Evolutionary conservation across 2,113 vertebrate species (phyloP).

Genomic region (Gopherus flavomarginatus): DNA sequence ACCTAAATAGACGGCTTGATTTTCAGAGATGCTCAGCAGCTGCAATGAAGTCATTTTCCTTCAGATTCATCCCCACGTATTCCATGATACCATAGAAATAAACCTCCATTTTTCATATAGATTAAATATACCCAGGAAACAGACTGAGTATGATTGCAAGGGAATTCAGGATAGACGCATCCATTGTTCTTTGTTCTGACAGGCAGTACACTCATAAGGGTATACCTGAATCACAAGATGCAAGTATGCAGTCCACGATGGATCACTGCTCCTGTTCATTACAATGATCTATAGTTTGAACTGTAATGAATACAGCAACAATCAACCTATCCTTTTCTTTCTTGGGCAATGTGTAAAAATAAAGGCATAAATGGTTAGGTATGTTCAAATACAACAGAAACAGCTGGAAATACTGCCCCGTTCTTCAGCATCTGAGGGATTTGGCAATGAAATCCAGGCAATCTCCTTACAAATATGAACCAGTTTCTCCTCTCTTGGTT

Average conservation of each 20-base stretch:
- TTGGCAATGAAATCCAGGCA: slow-evolving; percentile 12
- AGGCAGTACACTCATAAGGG: neutral
- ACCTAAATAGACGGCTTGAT: slow-evolving; percentile 15
- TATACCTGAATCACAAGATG: neutral
- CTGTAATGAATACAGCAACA: neutral
- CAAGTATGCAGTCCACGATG: neutral
- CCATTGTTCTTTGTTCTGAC: accelerated
- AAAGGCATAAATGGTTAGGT: neutral
- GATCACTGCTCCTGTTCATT: neutral
- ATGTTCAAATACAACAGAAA: neutral
- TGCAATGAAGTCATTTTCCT: slow-evolving; percentile 59
- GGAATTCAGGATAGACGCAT: neutral
- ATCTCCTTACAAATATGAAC: neutral
- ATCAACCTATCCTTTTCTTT: neutral
- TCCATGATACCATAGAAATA: slow-evolving; percentile 15
- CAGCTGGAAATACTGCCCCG: neutral
- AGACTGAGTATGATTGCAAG: accelerated
- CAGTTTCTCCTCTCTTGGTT: too few relatives aligned
- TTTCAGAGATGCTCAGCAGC: slow-evolving; percentile 36
- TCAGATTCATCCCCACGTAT: slow-evolving; percentile 28
- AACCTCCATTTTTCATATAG: neutral
- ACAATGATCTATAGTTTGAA: neutral
- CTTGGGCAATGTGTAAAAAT: neutral
- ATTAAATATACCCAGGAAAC: neutral
- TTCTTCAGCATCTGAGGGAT: neutral